Conservation (phyloP, 1,140 invertebrate genomes). For the Psilanteris sp. region DNA sequence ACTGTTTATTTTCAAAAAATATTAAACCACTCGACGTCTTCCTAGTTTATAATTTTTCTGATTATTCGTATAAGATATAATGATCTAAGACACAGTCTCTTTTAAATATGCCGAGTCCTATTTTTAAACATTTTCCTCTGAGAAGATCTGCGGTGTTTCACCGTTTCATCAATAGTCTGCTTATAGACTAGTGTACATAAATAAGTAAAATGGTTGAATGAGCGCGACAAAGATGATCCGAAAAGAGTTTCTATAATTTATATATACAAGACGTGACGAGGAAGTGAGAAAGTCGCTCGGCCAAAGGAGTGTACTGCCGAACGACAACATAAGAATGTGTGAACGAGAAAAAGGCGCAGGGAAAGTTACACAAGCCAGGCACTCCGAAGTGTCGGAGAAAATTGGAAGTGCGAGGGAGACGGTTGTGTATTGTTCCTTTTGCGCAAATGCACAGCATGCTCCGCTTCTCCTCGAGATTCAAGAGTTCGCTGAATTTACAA, state of each 20-base stretch:
- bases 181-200: too few species aligned
- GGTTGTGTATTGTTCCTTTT: slow-evolving; percentile 45
- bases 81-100: too few species aligned
- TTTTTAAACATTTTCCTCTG: too few species aligned
- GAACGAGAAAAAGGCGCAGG: slow-evolving; percentile 2
- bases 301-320: slow-evolving; percentile 12
- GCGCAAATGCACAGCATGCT: slow-evolving; percentile 51
- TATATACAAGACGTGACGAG: slow-evolving; percentile 42
- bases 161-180: too few species aligned
- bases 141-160: slow-evolving; percentile 29
- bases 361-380: background rate
- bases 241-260: slow-evolving; percentile 40
- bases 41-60: too few species aligned
- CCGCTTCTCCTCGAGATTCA: slow-evolving; percentile 58
- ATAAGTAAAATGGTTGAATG: too few species aligned
- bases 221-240: slow-evolving; percentile 51
- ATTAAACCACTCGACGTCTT: too few species aligned
- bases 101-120: too few species aligned
- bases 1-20: too few species aligned
- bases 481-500: slow-evolving; percentile 57
- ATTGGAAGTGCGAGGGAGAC: slow-evolving; percentile 52
- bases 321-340: slow-evolving; percentile 35
- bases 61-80: too few species aligned
- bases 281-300: slow-evolving; percentile 31
- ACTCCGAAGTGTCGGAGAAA: slow-evolving; percentile 41